These are phyloP conservation scores for Zoanthus gigantus DNA, from an alignment of 92 coral and sea anemone genomes.

Conservation along the genomic window DNA sequence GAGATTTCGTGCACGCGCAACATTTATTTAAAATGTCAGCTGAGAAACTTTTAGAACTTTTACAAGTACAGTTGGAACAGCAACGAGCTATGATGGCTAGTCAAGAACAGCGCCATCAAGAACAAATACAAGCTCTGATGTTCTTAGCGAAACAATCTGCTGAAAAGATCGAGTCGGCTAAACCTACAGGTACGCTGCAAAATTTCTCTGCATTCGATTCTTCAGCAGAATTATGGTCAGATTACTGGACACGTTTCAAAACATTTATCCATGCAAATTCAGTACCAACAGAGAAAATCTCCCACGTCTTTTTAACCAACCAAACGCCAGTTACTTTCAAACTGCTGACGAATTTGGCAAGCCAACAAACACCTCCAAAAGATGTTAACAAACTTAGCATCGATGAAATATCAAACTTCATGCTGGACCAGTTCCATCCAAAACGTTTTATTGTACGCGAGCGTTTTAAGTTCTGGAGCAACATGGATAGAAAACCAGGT, in stretches of 20 bases:
- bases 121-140: constrained; percentile 21
- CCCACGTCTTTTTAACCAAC: background rate
- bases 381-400: background rate
- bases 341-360: background rate
- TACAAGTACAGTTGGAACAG: constrained; percentile 21
- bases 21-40: constrained; percentile 1
- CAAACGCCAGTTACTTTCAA: background rate
- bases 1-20: constrained; percentile 7
- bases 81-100: constrained; percentile 30
- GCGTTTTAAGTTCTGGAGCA: constrained; percentile 17
- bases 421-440: constrained; percentile 1
- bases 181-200: constrained; percentile 3
- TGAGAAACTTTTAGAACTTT: constrained; percentile 19
- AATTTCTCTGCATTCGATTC: constrained; percentile 23
- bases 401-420: background rate
- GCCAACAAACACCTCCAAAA: too few relatives aligned
- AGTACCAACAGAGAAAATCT: background rate
- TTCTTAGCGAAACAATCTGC: constrained; percentile 15
- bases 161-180: constrained; percentile 8
- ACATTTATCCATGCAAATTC: constrained; percentile 36
- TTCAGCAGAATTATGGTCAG: constrained; percentile 30
- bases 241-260: constrained; percentile 24
- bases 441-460: background rate
- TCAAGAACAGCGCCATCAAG: constrained; percentile 33
- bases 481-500: constrained; percentile 8